Percentiles rank a stretch among this genome's conserved stretches.
These are phyloP conservation scores for Channa argus DNA, from an alignment of 2,113 vertebrate species.

Conservation along the genomic window DNA sequence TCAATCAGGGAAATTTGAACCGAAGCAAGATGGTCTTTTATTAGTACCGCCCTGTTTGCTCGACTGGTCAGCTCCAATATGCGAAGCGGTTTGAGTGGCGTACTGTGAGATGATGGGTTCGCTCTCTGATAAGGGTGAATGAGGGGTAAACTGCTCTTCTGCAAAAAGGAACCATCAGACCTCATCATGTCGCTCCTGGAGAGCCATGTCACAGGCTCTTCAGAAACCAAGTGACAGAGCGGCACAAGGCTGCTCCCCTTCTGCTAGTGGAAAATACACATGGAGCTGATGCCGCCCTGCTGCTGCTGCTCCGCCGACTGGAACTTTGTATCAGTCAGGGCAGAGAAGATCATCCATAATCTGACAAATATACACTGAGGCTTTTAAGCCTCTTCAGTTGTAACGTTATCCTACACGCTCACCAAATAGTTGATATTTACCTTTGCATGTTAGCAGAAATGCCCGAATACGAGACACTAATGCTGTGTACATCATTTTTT, in stretches of 20 bases:
- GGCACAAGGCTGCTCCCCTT: slow-evolving; percentile 30
- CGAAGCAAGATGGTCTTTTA: slow-evolving; percentile 84
- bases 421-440: slow-evolving; percentile 44
- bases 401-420: slow-evolving; percentile 27
- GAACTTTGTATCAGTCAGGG: slow-evolving; percentile 65
- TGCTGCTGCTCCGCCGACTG: slow-evolving; percentile 71
- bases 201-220: slow-evolving; percentile 77
- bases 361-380: slow-evolving; percentile 59
- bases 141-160: slow-evolving; percentile 85
- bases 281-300: slow-evolving; percentile 38
- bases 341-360: slow-evolving; percentile 67
- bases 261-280: slow-evolving; percentile 43
- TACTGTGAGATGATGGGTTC: slow-evolving; percentile 77
- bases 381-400: slow-evolving; percentile 47
- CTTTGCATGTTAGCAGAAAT: slow-evolving; percentile 44
- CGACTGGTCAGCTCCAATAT: slow-evolving; percentile 83
- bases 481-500: slow-evolving; percentile 2
- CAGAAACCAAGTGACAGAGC: slow-evolving; percentile 73
- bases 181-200: slow-evolving; percentile 81
- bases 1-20: slow-evolving; percentile 86
- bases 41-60: slow-evolving; percentile 83
- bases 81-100: slow-evolving; percentile 74
- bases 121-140: slow-evolving; percentile 81
- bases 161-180: slow-evolving; percentile 84
- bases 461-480: background rate